Evolutionary conservation across 1,140 invertebrate genomes (phyloP), one percentile per base, ranked within the genome.

Genomic region (Drosophila tristis): DNA sequence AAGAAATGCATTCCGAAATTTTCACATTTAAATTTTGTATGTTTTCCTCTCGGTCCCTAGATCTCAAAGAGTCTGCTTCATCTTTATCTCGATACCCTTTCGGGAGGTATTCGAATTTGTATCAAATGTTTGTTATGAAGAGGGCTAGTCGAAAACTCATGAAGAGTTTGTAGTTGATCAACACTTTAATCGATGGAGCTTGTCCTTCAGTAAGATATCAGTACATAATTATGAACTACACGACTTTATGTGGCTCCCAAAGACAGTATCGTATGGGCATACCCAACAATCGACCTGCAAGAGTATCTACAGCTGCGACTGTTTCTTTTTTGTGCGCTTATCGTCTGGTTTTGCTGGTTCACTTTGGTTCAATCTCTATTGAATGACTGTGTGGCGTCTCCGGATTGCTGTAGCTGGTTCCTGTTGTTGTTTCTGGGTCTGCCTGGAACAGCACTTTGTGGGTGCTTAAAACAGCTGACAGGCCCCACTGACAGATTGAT

Each of bases 381-480:
- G 81, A 75, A 81, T 49, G 57, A 56, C 45, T 66, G 73, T 48
- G 35, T 42, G 73, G 55, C 62, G 71, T 75, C 54, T 66, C 61
- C 35, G 53, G 53, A 61, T 65, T 49, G 23, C 23, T 57, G 55
- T 59, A 11, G 31, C 25, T 50, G 59, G 23, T 8, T 67, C 43
- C 59, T 75, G 56, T 59, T 62, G 39, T 48, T 60, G 55, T 50
- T 74, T 60, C 72, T 73, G 51, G 65, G 63, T 55, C 56, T 64
- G 72, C 65, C 57, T 55, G 49, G 49, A 63, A 78, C 78, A 89
- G 75, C 84, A 89, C 84, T 87, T 87, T 87, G 84, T 74, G 84
- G 84, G 84, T 80, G 84, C 84, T 87, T 87, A 84, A 87, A 87
- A 79, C 84, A 87, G 84, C 84, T 87, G 84, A 87, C 84, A 87